Evolutionary conservation across 2,113 vertebrate species (phyloP), one percentile per base, ranked within the genome.

Genomic region (Spea multiplicata): DNA sequence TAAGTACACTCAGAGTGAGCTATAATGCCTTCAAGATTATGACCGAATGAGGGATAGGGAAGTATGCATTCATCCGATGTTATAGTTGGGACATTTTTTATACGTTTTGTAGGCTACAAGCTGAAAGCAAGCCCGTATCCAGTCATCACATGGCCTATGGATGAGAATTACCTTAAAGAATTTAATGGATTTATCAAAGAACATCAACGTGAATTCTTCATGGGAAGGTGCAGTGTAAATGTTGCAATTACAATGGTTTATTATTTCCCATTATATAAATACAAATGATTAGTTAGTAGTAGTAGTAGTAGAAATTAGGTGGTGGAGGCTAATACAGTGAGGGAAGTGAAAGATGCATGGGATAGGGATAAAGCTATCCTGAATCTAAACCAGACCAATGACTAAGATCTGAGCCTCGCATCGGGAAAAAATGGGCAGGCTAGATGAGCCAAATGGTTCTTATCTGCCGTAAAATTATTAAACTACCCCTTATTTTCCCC

Each of bases 111-210:
- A n/a, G 75, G 55, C 48, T 76, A 83, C 72, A 83, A 75, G 5
- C 52, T 67, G 7, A 76, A 76, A 49, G 52, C 14, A 8, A 81
- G 73, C 66, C 76, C 82, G 57, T 90, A 88, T 45, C 74, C 86
- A 71, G 72, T 71, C 12, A 86, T 65, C 47, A 67, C 45, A 9
- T 88, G 86, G 76, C 80, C 85, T 47, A 55, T 83, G 13, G 80
- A 84, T 44, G 86, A 93, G 46, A 76, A 84, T 9, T 88, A 81
- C 74, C 76, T 81, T 47, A 59, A 64, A 68, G 16, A 84, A 66
- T 82, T 83, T 52, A 85, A 84, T 3, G 70, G 80, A 12, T 80
- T 13, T 48, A 83, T 90, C 81, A 16, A 78, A 65, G 84, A 84
- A 6, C 82, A 84, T 50, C 82, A 84, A 10, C 82, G 75, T 13